phyloP scores from a whole-genome alignment of 2,797 vertebrate genomes.

The Lates japonicus region DNA sequence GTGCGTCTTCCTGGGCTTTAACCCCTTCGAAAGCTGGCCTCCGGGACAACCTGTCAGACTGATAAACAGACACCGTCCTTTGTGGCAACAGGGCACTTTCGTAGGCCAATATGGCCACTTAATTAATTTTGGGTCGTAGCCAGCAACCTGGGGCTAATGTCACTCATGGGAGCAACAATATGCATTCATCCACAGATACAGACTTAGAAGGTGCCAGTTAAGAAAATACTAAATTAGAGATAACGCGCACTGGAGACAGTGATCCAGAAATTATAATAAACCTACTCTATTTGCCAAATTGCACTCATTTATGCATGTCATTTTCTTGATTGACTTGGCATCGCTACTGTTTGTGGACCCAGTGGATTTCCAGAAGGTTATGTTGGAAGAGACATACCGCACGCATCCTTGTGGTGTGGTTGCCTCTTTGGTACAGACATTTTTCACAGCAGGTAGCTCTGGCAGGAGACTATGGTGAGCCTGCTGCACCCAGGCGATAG shows the following conservation, averaged over 20 bases:
- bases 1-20: conserved; percentile 82
- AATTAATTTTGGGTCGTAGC: conserved; percentile 80
- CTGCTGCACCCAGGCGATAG: conserved; percentile 62
- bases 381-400: conserved; percentile 55
- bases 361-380: conserved; percentile 60
- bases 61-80: conserved; percentile 74
- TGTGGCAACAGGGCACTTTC: conserved; percentile 62
- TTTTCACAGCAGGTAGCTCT: conserved; percentile 61
- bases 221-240: conserved; percentile 50
- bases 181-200: conserved; percentile 24
- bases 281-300: conserved; percentile 31
- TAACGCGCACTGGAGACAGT: background rate
- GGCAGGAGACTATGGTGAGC: conserved; percentile 50
- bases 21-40: conserved; percentile 83
- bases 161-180: conserved; percentile 47
- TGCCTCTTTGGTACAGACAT: conserved; percentile 62
- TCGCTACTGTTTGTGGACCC: conserved; percentile 68
- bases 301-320: conserved; percentile 22
- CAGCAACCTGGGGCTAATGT: conserved; percentile 69
- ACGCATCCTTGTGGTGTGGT: conserved; percentile 81
- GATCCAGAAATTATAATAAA: conserved; percentile 32
- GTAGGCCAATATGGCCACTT: conserved; percentile 71
- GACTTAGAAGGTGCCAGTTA: conserved; percentile 38
- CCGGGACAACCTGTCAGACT: conserved; percentile 65
- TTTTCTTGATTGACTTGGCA: conserved; percentile 60